Evolutionary conservation across 1,140 invertebrate species (phyloP).

Genomic region (Nixonia krombeini): DNA sequence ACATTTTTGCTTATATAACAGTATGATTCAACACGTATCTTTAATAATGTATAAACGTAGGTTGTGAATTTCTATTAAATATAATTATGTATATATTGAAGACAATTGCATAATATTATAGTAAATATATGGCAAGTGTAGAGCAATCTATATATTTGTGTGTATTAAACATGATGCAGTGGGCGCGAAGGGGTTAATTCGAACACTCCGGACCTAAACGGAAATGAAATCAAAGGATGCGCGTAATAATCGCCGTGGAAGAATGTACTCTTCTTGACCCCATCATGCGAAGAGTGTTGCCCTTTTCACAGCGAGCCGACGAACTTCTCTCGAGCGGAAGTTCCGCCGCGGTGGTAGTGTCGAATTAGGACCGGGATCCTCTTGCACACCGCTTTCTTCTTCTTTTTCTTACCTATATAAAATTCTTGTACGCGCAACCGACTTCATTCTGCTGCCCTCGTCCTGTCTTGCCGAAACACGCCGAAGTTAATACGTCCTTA

Average conservation of each 20-base stretch:
- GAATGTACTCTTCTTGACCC: neutral
- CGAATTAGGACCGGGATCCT: constrained; percentile 49
- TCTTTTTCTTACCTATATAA: constrained; percentile 33
- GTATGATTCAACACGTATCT: too few relatives aligned
- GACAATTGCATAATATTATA: too few relatives aligned
- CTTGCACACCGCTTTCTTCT: neutral
- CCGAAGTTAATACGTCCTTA: too few relatives aligned
- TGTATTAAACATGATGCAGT: too few relatives aligned
- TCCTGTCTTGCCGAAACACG: constrained; percentile 45
- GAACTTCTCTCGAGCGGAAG: constrained; percentile 46
- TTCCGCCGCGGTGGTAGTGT: constrained; percentile 35
- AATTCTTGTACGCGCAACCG: constrained; percentile 55
- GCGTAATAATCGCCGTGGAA: neutral
- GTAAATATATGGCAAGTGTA: too few relatives aligned
- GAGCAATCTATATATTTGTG: too few relatives aligned
- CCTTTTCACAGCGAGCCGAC: constrained; percentile 8
- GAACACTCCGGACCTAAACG: too few relatives aligned
- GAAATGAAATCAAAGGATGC: neutral
- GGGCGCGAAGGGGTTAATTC: too few relatives aligned
- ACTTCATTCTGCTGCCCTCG: constrained; percentile 39
- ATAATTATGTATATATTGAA: too few relatives aligned
- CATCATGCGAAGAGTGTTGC: constrained; percentile 5
- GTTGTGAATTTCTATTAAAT: too few relatives aligned
- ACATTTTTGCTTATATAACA: too few relatives aligned
- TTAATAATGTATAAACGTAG: too few relatives aligned